Percentiles rank a stretch among this genome's conserved stretches.
Evolutionary conservation across 1,140 invertebrate genomes (phyloP).

Genomic region (Oreohelix idahoensis): DNA sequence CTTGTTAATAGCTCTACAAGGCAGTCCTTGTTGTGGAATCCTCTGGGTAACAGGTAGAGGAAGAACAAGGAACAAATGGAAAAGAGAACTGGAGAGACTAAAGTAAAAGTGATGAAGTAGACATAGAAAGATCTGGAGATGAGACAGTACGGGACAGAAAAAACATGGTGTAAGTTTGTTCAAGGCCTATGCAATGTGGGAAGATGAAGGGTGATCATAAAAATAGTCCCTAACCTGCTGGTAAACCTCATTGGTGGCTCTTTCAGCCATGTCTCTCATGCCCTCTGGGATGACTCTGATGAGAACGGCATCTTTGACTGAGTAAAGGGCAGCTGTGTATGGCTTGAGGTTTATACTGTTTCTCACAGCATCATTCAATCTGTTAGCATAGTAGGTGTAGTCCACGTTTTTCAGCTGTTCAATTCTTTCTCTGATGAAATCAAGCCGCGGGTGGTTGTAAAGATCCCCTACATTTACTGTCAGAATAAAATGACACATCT

Average conservation of each 20-base stretch:
- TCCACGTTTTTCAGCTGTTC: not conserved
- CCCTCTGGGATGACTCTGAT: not conserved
- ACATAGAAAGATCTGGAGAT: no score
- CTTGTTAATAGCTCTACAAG: no score
- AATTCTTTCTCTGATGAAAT: not conserved
- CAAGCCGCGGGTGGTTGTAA: not conserved
- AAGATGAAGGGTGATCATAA: no score
- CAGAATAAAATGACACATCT: not conserved
- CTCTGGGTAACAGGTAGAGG: no score
- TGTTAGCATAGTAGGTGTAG: not conserved
- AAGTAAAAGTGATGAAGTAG: no score
- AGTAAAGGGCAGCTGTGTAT: not conserved
- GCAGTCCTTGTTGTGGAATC: no score
- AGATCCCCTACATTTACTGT: not conserved
- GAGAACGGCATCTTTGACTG: not conserved
- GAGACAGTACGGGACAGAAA: no score
- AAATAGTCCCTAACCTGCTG: slow-evolving; percentile 19
- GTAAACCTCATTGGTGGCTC: slow-evolving; percentile 13
- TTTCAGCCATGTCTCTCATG: not conserved
- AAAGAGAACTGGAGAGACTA: no score
- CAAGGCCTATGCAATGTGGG: no score
- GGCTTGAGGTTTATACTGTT: not conserved
- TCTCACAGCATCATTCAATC: not conserved
- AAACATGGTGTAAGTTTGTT: no score
- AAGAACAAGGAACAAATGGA: no score